Percentiles rank a stretch among this genome's conserved stretches.
phyloP scores from a whole-genome alignment of 2,888 invertebrate species.

The Drosophila paracracens region DNA sequence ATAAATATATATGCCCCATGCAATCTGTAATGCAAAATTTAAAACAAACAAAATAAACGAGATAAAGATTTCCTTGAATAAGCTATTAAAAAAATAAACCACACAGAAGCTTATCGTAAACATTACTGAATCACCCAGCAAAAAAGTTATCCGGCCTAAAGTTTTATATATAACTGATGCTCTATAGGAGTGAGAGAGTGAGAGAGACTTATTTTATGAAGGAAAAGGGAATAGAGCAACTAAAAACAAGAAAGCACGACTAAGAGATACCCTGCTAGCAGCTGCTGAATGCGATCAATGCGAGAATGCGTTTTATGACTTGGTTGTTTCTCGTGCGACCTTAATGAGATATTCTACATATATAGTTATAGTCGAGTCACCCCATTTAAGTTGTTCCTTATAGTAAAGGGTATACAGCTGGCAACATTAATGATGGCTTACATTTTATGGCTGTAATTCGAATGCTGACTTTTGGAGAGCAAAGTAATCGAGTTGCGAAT shows the following conservation, averaged over 20 bases:
- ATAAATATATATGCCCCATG: not conserved
- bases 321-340: not conserved
- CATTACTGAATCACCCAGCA: slow-evolving; percentile 22
- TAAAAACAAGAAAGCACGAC: not conserved
- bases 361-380: not conserved
- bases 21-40: slow-evolving; percentile 8
- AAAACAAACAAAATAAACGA: not conserved
- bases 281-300: not conserved
- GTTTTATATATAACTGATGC: not conserved
- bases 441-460: slow-evolving; percentile 30
- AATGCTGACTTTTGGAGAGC: slow-evolving; percentile 21
- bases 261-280: not conserved
- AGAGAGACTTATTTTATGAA: not conserved
- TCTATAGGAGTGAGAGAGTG: not conserved
- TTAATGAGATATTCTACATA: too few relatives aligned
- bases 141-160: not conserved
- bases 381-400: not conserved
- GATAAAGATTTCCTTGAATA: slow-evolving; percentile 33
- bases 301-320: not conserved
- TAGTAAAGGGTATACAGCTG: slow-evolving; percentile 6
- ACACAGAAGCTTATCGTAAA: slow-evolving; percentile 31
- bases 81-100: not conserved
- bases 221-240: too few relatives aligned
- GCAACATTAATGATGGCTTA: slow-evolving; percentile 37
- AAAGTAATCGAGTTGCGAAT: slow-evolving; percentile 7